phyloP scores from a whole-genome alignment of 2,113 vertebrate species.

The Stercorarius parasiticus region DNA sequence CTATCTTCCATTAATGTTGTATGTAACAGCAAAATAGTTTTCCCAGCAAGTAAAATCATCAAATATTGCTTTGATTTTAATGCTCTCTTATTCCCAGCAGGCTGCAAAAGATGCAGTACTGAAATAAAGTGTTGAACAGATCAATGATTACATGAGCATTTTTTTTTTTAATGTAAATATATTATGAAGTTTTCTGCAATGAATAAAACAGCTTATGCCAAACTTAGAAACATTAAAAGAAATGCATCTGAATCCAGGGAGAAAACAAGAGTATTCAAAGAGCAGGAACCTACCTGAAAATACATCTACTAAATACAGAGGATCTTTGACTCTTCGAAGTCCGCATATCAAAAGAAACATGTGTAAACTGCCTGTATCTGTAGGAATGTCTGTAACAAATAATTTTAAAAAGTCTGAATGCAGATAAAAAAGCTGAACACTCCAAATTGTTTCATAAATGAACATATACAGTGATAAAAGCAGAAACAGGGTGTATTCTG shows the following conservation, averaged over 20 bases:
- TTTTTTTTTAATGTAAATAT: background rate
- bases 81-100: slow-evolving; percentile 20
- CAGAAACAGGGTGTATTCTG: background rate
- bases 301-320: slow-evolving; percentile 81
- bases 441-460: background rate
- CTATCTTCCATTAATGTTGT: slow-evolving; percentile 10
- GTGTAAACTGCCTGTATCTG: slow-evolving; percentile 33
- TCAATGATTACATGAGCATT: background rate
- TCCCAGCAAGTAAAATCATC: background rate
- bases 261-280: background rate
- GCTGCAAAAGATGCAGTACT: background rate
- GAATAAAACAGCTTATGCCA: background rate
- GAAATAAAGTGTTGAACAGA: background rate
- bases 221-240: background rate
- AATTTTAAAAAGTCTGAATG: background rate
- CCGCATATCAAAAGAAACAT: slow-evolving; percentile 88
- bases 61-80: slow-evolving; percentile 3
- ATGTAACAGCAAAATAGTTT: slow-evolving; percentile 4
- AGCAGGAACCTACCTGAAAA: slow-evolving; percentile 80
- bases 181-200: background rate
- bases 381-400: slow-evolving; percentile 70
- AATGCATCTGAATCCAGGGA: background rate
- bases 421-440: background rate
- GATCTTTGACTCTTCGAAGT: slow-evolving; percentile 89
- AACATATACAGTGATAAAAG: background rate